These are phyloP conservation scores for Marasmarcha lunaedactyla DNA, from an alignment of 2,888 invertebrate species.

Conservation along the genomic window DNA sequence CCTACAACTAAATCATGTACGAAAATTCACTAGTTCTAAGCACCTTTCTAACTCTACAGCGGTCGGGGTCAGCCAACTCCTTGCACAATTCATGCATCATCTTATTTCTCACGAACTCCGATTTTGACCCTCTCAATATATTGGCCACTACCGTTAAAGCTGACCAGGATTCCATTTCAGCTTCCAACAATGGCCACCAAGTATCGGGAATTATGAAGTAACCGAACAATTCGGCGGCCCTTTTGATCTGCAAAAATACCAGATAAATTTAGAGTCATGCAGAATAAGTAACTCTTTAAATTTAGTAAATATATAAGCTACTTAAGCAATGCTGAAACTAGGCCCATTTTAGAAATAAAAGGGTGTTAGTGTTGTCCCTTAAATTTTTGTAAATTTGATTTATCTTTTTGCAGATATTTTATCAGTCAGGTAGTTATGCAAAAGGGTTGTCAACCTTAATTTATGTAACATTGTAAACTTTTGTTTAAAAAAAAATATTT, in stretches of 20 bases:
- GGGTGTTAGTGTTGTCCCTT: too few species aligned
- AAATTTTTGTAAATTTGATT: too few species aligned
- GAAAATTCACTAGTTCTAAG: too few species aligned
- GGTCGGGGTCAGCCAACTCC: conserved; percentile 68
- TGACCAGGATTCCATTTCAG: conserved; percentile 69
- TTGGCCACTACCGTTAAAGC: conserved; percentile 71
- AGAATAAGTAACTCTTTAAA: neutral
- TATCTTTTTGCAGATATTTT: too few species aligned
- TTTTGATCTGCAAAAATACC: conserved; percentile 66
- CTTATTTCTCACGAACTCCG: conserved; percentile 38
- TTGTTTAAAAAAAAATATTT: too few species aligned
- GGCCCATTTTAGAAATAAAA: too few species aligned
- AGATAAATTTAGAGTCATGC: neutral
- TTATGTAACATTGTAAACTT: too few species aligned
- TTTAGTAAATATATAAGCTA: too few species aligned
- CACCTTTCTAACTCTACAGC: conserved; percentile 74
- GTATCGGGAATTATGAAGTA: conserved; percentile 78
- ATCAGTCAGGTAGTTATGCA: too few species aligned
- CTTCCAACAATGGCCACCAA: conserved; percentile 77
- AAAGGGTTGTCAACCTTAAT: too few species aligned
- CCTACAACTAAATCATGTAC: too few species aligned
- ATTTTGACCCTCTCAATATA: conserved; percentile 70
- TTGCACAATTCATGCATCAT: conserved; percentile 66
- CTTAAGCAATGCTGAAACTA: too few species aligned
- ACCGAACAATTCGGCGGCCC: conserved; percentile 79